phyloP scores from a whole-genome alignment of 1,140 invertebrate species.

The Pinna nobilis region DNA sequence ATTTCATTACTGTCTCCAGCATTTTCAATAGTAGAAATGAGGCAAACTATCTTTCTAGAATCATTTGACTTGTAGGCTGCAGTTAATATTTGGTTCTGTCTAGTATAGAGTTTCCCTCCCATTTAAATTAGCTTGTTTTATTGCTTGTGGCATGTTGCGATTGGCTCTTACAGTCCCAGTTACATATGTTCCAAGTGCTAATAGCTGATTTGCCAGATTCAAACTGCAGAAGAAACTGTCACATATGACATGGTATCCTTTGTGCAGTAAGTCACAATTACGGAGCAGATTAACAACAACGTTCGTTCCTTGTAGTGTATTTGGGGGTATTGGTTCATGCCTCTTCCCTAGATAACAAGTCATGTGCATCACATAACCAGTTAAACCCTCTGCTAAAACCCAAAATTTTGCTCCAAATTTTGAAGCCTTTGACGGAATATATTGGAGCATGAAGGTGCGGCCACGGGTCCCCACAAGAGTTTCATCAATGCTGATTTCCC shows the following conservation, averaged over 20 bases:
- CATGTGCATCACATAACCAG: constrained; percentile 6
- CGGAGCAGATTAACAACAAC: not conserved
- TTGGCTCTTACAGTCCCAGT: constrained; percentile 22
- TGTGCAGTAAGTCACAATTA: not conserved
- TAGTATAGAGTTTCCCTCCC: not conserved
- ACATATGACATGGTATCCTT: constrained; percentile 25
- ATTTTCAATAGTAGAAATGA: not conserved
- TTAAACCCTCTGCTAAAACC: constrained; percentile 4
- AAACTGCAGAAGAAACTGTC: constrained; percentile 13
- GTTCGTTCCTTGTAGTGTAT: constrained; percentile 1
- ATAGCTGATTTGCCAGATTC: not conserved
- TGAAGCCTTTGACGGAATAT: constrained; percentile 2
- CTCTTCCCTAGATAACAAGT: not conserved
- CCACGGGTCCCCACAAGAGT: constrained; percentile 9
- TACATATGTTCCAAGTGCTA: not conserved
- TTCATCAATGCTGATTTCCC: constrained; percentile 2
- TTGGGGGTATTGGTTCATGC: not conserved
- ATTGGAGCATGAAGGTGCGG: constrained; percentile 7
- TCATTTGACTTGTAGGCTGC: not conserved
- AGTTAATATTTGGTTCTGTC: not conserved
- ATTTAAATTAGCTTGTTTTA: not conserved
- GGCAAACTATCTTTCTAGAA: not conserved
- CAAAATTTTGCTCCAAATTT: constrained; percentile 25
- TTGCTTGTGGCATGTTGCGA: constrained; percentile 2
- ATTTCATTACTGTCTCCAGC: not conserved